Percentiles rank a stretch among this genome's conserved stretches.
Evolutionary conservation across 1,140 invertebrate genomes (phyloP).

Genomic region (Plectrocnemia conspersa): DNA sequence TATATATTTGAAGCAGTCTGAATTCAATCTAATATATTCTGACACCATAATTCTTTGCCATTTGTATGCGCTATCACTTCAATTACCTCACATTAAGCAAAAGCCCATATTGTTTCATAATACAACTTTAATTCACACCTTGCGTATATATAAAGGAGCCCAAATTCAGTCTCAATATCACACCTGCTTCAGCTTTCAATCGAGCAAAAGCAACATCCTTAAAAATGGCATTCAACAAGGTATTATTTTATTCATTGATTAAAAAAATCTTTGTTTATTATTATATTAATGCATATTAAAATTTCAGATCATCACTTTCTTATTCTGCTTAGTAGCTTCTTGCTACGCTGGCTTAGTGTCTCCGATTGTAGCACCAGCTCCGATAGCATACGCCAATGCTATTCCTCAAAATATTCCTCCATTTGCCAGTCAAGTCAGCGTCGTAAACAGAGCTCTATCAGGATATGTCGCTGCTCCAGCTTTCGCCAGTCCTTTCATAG

Average conservation of each 20-base stretch:
- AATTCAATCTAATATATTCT: no score
- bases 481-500: neutral
- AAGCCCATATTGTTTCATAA: slow-evolving; percentile 13
- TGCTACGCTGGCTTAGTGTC: slow-evolving; percentile 22
- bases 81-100: slow-evolving; percentile 15
- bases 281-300: slow-evolving; percentile 11
- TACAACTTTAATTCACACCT: neutral
- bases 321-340: slow-evolving; percentile 19
- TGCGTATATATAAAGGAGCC: slow-evolving; percentile 3
- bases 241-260: neutral
- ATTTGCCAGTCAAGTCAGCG: slow-evolving; percentile 51
- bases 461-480: slow-evolving; percentile 38
- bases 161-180: slow-evolving; percentile 3
- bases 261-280: slow-evolving; percentile 14
- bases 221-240: slow-evolving; percentile 24
- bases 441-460: slow-evolving; percentile 46
- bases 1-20: no score
- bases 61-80: slow-evolving; percentile 12
- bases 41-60: no score
- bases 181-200: slow-evolving; percentile 5
- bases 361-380: slow-evolving; percentile 39
- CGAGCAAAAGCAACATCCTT: slow-evolving; percentile 20
- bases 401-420: slow-evolving; percentile 54
- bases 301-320: slow-evolving; percentile 26
- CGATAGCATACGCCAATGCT: slow-evolving; percentile 45